phyloP scores from a whole-genome alignment of 2,797 vertebrate genomes.

The Limnodromus scolopaceus region DNA sequence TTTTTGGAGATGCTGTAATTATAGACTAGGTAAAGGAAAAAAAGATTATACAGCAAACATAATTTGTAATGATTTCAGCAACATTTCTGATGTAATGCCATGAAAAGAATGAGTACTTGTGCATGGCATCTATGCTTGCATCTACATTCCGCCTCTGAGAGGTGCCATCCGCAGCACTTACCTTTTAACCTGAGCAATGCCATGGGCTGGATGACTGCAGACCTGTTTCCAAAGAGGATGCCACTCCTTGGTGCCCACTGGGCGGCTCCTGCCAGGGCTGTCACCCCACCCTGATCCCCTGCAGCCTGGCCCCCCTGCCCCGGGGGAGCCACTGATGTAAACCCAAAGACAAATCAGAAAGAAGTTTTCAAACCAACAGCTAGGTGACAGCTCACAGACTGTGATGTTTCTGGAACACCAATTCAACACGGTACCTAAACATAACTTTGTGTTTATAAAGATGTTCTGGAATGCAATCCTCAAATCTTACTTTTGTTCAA shows the following conservation, averaged over 20 bases:
- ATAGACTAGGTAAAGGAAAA: constrained; percentile 1
- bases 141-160: fast-evolving
- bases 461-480: background rate
- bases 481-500: background rate
- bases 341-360: background rate
- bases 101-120: background rate
- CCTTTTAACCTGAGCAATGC: fast-evolving
- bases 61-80: constrained; percentile 8
- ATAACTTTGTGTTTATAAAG: background rate
- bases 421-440: background rate
- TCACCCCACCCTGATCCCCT: background rate
- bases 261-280: background rate
- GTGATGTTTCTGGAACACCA: background rate
- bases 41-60: constrained; percentile 2
- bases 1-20: constrained; percentile 36
- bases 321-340: fast-evolving
- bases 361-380: background rate
- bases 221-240: background rate
- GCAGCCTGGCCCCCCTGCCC: fast-evolving
- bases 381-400: background rate
- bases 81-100: background rate
- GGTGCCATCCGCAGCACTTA: fast-evolving
- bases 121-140: fast-evolving
- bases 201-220: fast-evolving
- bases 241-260: fast-evolving